Evolutionary conservation across 2,888 invertebrate species (phyloP), one percentile per base, ranked within the genome.

Genomic region (Strigamia transsilvanica): DNA sequence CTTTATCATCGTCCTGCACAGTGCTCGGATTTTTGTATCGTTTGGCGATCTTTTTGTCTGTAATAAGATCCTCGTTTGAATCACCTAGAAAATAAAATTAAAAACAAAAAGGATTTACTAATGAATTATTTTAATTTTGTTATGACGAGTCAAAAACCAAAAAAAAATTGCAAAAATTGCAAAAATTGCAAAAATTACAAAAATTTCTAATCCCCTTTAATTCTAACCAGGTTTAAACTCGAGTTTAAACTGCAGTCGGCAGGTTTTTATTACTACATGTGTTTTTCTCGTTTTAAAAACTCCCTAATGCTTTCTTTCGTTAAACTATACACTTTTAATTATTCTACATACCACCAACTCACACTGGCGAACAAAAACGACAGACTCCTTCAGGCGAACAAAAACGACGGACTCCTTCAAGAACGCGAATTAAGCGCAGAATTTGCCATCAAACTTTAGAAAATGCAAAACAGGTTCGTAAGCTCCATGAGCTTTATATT

Each of bases 391-490:
- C 66, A 66, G 27, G 27, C 66, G 66, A 66, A 66, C 66, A 66
- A 66, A 66, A 66, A 66, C 66, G 27, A 66, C 66, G 13, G 66
- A 27, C 66, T 66, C 27, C 66, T 23, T 32, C 66, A 66, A 66
- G 27, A 66, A 66, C 66, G 23, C 32, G 66, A 66, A 66, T 66
- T 66, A 66, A 66, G 66, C 13, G 66, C 66, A 66, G 27, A 66
- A 66, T 66, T 66, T 66, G 66, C 23, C 66, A 66, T 66, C 66
- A 66, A 66, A 66, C 66, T 66, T 66, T 66, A 23, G 23, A 66
- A 66, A 66, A 66, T 66, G 66, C 66, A 66, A 66, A 66, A 66
- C 66, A 66, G 66, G 23, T 66, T 32, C 27, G 66, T 66, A 66
- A 66, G 66, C 66, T 66, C 13, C 32, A 66, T 66, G 66, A 66